Evolutionary conservation across 92 coral and sea anemone species (phyloP).

Genomic region (Hydrozoanthus gracilis): DNA sequence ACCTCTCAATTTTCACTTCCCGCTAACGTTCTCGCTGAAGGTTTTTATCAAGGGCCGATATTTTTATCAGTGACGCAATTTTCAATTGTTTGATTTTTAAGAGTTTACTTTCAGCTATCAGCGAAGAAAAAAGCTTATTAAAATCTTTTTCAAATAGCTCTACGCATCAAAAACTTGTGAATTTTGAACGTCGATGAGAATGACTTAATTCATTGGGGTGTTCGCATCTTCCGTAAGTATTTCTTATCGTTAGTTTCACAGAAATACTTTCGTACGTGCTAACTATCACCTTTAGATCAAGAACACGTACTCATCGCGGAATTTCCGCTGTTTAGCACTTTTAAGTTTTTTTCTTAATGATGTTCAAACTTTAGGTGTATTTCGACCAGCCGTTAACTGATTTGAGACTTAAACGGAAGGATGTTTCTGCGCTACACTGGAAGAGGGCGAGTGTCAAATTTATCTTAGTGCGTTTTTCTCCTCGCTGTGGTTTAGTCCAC

Average conservation of each 20-base stretch:
- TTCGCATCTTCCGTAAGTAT: background rate
- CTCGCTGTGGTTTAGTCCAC: no score
- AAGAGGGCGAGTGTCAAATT: no score
- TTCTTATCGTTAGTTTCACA: background rate
- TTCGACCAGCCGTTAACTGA: background rate
- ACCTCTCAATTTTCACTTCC: background rate
- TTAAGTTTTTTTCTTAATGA: background rate
- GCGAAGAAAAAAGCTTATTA: no score
- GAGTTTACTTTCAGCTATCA: no score
- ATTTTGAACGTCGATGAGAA: no score
- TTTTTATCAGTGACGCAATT: no score
- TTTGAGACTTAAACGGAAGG: background rate
- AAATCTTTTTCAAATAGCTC: no score
- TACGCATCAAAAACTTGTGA: no score
- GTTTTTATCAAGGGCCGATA: background rate
- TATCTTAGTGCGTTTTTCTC: no score
- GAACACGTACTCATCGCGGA: conserved; percentile 1
- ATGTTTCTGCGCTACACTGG: no score
- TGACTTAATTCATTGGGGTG: background rate
- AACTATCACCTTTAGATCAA: background rate
- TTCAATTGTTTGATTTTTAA: no score
- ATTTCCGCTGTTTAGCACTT: conserved; percentile 31
- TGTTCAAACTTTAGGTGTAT: no score
- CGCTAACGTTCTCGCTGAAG: background rate
- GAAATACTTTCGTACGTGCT: background rate